Conservation (phyloP, 2,888 invertebrate genomes). For the Clusia tigrina region DNA sequence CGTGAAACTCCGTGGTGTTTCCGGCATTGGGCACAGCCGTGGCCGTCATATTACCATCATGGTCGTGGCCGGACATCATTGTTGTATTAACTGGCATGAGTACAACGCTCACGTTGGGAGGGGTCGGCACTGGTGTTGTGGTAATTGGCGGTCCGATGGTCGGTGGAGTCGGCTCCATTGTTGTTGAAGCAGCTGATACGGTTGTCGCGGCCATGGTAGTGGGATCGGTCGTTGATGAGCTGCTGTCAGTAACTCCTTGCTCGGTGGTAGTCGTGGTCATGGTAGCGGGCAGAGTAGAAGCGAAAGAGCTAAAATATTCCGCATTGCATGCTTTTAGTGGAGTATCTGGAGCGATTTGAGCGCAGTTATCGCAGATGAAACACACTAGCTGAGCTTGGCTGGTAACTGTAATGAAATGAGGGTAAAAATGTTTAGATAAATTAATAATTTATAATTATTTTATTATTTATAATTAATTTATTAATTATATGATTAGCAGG, state of each 20-base stretch:
- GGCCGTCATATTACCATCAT: neutral
- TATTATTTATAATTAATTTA: too few relatives aligned
- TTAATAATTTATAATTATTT: neutral
- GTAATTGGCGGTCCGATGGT: slow-evolving; percentile 41
- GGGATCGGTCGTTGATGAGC: slow-evolving; percentile 12
- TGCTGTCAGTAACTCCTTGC: neutral
- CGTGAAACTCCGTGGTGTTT: slow-evolving; percentile 33
- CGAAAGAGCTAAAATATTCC: slow-evolving; percentile 45
- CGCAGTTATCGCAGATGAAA: slow-evolving; percentile 58
- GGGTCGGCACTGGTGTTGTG: slow-evolving; percentile 48
- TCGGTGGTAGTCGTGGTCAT: slow-evolving; percentile 41
- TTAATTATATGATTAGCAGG: too few relatives aligned
- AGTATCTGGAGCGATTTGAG: slow-evolving; percentile 40
- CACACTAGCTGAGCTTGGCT: slow-evolving; percentile 50
- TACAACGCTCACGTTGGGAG: slow-evolving; percentile 35
- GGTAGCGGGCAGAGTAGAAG: slow-evolving; percentile 41
- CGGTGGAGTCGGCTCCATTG: slow-evolving; percentile 34
- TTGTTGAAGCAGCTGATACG: slow-evolving; percentile 16
- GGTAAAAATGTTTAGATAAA: neutral
- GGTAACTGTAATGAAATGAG: slow-evolving; percentile 34
- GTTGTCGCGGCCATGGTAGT: neutral
- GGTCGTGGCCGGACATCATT: neutral
- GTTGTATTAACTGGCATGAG: neutral
- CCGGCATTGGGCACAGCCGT: neutral
- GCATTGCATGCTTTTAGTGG: slow-evolving; percentile 50